Conservation (phyloP, 1,140 invertebrate genomes). For the Drosophila santomea region DNA sequence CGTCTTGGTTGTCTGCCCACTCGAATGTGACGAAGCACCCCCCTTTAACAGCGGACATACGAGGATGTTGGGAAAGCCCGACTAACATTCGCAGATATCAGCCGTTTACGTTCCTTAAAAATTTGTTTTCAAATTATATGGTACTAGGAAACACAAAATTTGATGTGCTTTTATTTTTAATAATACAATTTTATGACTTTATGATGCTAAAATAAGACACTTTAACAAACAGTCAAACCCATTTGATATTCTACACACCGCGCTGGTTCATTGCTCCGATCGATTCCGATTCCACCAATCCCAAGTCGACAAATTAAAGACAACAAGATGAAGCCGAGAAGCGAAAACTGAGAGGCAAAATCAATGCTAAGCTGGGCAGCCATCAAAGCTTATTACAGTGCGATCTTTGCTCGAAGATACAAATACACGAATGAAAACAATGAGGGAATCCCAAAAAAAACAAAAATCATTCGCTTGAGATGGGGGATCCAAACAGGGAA, state of each 20-base stretch:
- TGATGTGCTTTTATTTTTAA: too few species aligned
- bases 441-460: constrained; percentile 44
- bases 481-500: background rate
- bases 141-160: too few species aligned
- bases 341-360: constrained; percentile 7
- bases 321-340: constrained; percentile 56
- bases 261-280: constrained; percentile 26
- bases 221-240: background rate
- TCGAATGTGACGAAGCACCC: constrained; percentile 49
- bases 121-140: background rate
- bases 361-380: constrained; percentile 53
- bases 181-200: too few species aligned
- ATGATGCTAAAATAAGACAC: background rate
- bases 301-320: constrained; percentile 30
- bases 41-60: constrained; percentile 1
- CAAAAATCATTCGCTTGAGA: constrained; percentile 32
- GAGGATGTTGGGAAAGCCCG: constrained; percentile 2
- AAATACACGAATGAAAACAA: constrained; percentile 19
- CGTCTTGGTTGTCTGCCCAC: constrained; percentile 56
- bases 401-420: constrained; percentile 29
- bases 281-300: constrained; percentile 46
- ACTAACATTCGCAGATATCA: background rate
- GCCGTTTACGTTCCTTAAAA: background rate
- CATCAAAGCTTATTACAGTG: constrained; percentile 65
- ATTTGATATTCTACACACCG: constrained; percentile 17